A percentile compares a stretch with the other conserved stretches of the same genome.
Conservation (phyloP, 2,888 invertebrate species). For the Hirtodrosophila cameraria region DNA sequence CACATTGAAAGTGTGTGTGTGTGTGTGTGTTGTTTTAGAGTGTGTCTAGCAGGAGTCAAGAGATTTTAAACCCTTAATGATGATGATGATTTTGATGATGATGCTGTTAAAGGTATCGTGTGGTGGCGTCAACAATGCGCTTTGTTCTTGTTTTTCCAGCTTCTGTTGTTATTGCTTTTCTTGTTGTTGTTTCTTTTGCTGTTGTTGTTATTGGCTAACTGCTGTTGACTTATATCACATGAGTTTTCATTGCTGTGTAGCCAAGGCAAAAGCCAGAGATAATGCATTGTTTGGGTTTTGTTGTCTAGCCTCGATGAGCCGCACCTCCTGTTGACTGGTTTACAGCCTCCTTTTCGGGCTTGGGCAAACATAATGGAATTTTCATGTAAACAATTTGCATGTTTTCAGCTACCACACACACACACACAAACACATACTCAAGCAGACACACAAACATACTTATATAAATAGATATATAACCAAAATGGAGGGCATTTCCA, state of each 20-base stretch:
- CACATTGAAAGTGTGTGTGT: neutral
- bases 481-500: conserved; percentile 20
- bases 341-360: conserved; percentile 49
- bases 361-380: conserved; percentile 72
- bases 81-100: conserved; percentile 54
- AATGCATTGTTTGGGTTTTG: conserved; percentile 68
- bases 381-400: conserved; percentile 77
- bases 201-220: conserved; percentile 58
- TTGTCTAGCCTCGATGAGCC: no score
- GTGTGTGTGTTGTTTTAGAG: conserved; percentile 1
- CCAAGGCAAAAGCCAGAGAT: conserved; percentile 51
- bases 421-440: conserved; percentile 1
- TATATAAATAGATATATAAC: neutral
- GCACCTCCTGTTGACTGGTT: no score
- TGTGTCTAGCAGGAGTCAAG: conserved; percentile 45
- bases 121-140: conserved; percentile 58
- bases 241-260: conserved; percentile 47
- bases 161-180: conserved; percentile 50
- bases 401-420: conserved; percentile 50
- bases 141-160: conserved; percentile 56
- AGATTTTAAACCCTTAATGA: conserved; percentile 63
- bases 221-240: conserved; percentile 74
- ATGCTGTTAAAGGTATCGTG: conserved; percentile 59
- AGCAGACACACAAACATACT: neutral
- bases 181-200: conserved; percentile 17